These are phyloP conservation scores for Lophius americanus DNA, from an alignment of 2,797 vertebrate genomes.

Conservation along the genomic window DNA sequence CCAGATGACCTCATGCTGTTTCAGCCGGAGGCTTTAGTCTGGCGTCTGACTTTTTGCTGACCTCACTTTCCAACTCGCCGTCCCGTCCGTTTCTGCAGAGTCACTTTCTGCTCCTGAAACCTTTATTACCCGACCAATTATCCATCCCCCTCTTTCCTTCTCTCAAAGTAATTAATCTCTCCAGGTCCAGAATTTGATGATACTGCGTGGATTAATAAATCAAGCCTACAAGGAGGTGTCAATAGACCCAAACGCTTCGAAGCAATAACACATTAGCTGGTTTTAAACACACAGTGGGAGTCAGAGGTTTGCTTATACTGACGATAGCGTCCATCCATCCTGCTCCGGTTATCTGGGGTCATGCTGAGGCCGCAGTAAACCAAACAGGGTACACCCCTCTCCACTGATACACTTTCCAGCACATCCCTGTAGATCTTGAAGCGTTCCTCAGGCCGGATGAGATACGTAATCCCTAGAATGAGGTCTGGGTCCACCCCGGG, in stretches of 20 bases:
- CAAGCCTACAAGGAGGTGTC: not conserved
- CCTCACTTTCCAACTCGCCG: constrained; percentile 17
- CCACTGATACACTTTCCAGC: too few relatives aligned
- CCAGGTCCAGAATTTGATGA: not conserved
- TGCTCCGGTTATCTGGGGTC: too few relatives aligned
- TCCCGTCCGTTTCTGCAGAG: constrained; percentile 30
- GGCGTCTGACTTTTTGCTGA: constrained; percentile 56
- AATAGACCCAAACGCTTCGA: not conserved
- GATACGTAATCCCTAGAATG: too few relatives aligned
- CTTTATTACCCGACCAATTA: not conserved
- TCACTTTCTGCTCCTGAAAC: constrained; percentile 28
- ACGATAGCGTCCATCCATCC: too few relatives aligned
- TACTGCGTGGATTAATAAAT: not conserved
- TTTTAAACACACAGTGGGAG: too few relatives aligned
- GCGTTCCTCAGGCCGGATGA: too few relatives aligned
- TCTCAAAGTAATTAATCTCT: constrained; percentile 5
- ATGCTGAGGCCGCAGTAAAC: too few relatives aligned
- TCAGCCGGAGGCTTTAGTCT: constrained; percentile 48
- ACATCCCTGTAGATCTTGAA: too few relatives aligned
- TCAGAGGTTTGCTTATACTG: too few relatives aligned
- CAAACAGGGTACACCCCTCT: too few relatives aligned
- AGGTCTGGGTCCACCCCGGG: too few relatives aligned
- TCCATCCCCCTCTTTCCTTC: not conserved
- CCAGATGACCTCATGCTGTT: constrained; percentile 45
- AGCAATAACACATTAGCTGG: not conserved